Evolutionary conservation across 2,888 invertebrate species (phyloP), one percentile per base, ranked within the genome.

Genomic region (Pegoplata infirma): DNA sequence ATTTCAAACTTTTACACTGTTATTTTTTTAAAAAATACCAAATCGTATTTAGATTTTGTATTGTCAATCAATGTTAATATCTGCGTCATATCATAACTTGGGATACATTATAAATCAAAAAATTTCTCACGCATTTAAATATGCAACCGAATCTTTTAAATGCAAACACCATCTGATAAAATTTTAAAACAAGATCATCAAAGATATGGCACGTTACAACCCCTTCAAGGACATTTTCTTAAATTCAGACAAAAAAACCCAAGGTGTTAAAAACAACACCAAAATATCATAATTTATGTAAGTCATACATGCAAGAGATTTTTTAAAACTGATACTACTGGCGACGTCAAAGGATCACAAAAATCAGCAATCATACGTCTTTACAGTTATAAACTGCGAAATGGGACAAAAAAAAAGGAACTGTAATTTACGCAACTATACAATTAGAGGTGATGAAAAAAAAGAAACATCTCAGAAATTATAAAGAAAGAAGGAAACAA

Each of bases 151-250:
- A 59, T 51, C 51, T 58, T 56, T 32, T 36, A 73, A 68, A 68
- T 53, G 19, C 56, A 32, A 64, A 68, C 32, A 59, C 8, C 25
- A 66, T 79, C 79, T 56, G 79, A 79, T 79, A 79, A 79, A 47
- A 10, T 51, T 61, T 44, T 55, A 59, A 49, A 68, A 28, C 17
- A 55, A 79, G 79, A 79, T 79, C 71, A 17, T 61, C 10, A 49
- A 53, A 66, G 79, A 79, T 79, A 79, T 36, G 71, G 61, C 79
- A 79, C 79, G 79, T 56, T 75, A 66, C 79, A 71, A 79, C 74
- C 79, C 79, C 71, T 79, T 75, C 67, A 79, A 75, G 79, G 74
- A 49, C 71, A 47, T 71, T 68, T 63, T 23, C 56, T 63, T 61
- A 28, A 4, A n/a, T 40, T 40, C n/a, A n/a, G 5, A 23, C 19